phyloP scores from a whole-genome alignment of 2,888 invertebrate species.

The Balanococcus diminutus region DNA sequence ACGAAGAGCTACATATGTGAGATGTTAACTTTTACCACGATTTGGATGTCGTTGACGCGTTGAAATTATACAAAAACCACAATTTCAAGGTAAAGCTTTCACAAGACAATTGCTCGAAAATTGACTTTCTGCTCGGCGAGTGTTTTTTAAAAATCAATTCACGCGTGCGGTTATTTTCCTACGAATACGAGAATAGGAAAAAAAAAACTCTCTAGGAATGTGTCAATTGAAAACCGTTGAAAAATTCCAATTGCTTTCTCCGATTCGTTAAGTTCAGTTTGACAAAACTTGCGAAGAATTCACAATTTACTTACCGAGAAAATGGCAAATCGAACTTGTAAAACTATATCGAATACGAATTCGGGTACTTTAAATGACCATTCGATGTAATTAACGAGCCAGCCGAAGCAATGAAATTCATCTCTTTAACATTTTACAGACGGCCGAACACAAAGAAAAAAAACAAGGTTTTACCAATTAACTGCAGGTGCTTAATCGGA shows the following conservation, averaged over 20 bases:
- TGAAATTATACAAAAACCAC: background rate
- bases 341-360: background rate
- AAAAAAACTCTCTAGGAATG: background rate
- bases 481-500: background rate
- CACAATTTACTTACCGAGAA: background rate
- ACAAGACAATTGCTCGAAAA: slow-evolving; percentile 8
- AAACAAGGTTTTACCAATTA: slow-evolving; percentile 10
- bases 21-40: background rate
- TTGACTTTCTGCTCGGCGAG: background rate
- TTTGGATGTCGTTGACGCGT: background rate
- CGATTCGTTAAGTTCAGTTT: background rate
- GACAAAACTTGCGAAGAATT: background rate
- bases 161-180: background rate
- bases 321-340: background rate
- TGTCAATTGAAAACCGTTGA: background rate
- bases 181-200: background rate
- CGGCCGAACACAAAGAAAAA: background rate
- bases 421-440: background rate
- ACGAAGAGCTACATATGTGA: background rate
- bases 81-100: slow-evolving; percentile 24
- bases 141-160: slow-evolving; percentile 2
- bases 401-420: background rate
- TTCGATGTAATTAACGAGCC: background rate
- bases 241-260: background rate
- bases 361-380: background rate